A percentile compares a stretch with the other conserved stretches of the same genome.
These are phyloP conservation scores for Lampris megalopsis DNA, from an alignment of 2,113 vertebrate species.

Conservation along the genomic window DNA sequence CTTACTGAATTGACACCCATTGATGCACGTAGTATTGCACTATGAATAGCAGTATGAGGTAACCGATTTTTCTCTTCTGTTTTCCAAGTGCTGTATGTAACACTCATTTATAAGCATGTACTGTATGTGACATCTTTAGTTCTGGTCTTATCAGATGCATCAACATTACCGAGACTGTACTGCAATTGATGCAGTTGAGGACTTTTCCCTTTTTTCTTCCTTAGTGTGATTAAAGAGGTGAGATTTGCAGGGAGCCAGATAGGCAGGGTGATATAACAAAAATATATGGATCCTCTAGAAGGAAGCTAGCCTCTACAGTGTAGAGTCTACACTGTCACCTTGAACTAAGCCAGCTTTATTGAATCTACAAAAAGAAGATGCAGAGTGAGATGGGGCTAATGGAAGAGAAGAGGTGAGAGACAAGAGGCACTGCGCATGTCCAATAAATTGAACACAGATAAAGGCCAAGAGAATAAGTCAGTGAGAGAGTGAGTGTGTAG, in stretches of 20 bases:
- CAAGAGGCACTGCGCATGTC: background rate
- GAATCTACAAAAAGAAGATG: constrained; percentile 32
- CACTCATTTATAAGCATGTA: background rate
- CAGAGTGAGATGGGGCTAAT: constrained; percentile 1
- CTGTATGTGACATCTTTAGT: background rate
- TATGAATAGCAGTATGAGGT: too few relatives aligned
- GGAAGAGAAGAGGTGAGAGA: background rate
- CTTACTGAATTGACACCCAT: background rate
- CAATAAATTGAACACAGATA: too few relatives aligned
- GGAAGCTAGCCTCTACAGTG: constrained; percentile 25
- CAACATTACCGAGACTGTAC: constrained; percentile 1
- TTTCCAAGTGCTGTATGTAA: background rate
- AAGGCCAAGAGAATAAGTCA: constrained; percentile 4
- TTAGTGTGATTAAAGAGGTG: constrained; percentile 8
- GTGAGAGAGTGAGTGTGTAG: background rate
- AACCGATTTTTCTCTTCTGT: background rate
- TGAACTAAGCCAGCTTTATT: constrained; percentile 42
- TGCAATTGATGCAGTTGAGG: background rate
- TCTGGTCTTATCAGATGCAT: constrained; percentile 14
- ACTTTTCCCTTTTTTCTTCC: background rate
- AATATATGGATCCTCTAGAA: constrained; percentile 30
- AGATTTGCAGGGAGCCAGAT: constrained; percentile 33
- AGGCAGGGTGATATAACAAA: constrained; percentile 30
- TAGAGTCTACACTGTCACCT: constrained; percentile 32
- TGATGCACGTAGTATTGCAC: constrained; percentile 1